Evolutionary conservation across 2,113 vertebrate genomes (phyloP).

Genomic region (Danionella cerebrum): DNA sequence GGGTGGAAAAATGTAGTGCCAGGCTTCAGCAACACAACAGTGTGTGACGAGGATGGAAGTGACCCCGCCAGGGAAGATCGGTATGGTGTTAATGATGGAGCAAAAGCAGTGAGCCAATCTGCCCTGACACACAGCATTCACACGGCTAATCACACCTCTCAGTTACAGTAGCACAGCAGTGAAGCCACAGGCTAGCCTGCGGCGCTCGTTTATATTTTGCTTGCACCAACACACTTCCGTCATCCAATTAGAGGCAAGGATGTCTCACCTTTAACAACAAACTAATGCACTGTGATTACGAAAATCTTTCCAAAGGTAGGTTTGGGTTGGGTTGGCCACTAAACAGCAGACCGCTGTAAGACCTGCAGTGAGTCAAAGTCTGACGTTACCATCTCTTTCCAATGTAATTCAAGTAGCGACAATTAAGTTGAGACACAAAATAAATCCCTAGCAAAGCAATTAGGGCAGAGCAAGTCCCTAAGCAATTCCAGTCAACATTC

Average conservation of each 20-base stretch:
- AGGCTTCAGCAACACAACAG: slow-evolving; percentile 2
- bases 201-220: slow-evolving; percentile 41
- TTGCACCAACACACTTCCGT: slow-evolving; percentile 52
- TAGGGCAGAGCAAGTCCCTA: slow-evolving; percentile 28
- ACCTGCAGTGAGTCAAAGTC: slow-evolving; percentile 20
- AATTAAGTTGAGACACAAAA: slow-evolving; percentile 36
- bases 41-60: slow-evolving; percentile 2
- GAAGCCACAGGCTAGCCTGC: slow-evolving; percentile 64
- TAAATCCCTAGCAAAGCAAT: slow-evolving; percentile 28
- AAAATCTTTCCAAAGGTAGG: not conserved
- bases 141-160: slow-evolving; percentile 39
- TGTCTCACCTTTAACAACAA: not conserved
- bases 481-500: slow-evolving; percentile 18
- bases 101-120: slow-evolving; percentile 35
- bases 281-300: not conserved
- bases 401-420: slow-evolving; percentile 53
- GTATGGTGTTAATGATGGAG: slow-evolving; percentile 33
- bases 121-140: slow-evolving; percentile 62
- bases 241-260: slow-evolving; percentile 65
- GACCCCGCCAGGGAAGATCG: slow-evolving; percentile 5
- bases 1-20: slow-evolving; percentile 10
- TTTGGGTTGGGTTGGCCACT: not conserved
- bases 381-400: not conserved
- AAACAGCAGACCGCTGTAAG: not conserved
- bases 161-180: slow-evolving; percentile 83